These are phyloP conservation scores for Craniophora ligustri DNA, from an alignment of 2,888 invertebrate genomes.

Conservation along the genomic window DNA sequence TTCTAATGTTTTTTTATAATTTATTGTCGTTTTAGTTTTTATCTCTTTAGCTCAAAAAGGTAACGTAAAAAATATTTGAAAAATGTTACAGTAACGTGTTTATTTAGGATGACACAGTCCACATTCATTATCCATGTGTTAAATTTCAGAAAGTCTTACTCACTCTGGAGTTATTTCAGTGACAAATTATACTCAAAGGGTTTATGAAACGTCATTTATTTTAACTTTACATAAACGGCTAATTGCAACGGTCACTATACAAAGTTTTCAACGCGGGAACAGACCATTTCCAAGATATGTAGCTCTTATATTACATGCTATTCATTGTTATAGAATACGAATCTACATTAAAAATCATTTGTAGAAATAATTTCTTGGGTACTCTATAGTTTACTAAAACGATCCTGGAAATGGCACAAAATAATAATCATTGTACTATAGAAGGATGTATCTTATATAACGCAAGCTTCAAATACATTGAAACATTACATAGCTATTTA, in stretches of 20 bases:
- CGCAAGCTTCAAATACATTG: slow-evolving; percentile 40
- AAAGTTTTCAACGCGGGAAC: slow-evolving; percentile 43
- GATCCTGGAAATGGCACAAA: slow-evolving; percentile 43
- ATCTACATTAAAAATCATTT: slow-evolving; percentile 10
- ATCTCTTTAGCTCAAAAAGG: too few species aligned
- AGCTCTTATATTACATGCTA: slow-evolving; percentile 22
- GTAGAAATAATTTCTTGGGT: slow-evolving; percentile 26
- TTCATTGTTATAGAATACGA: slow-evolving; percentile 9
- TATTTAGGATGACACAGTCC: slow-evolving; percentile 14
- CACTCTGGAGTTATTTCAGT: slow-evolving; percentile 18
- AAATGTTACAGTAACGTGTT: too few species aligned
- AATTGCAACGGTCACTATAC: slow-evolving; percentile 73
- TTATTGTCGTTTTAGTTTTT: slow-evolving; percentile 8
- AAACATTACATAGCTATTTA: slow-evolving; percentile 59
- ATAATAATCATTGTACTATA: slow-evolving; percentile 37
- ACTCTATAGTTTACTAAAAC: slow-evolving; percentile 17
- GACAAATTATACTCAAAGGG: slow-evolving; percentile 46
- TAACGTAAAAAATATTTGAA: not conserved
- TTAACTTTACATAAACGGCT: slow-evolving; percentile 80
- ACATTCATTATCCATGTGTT: slow-evolving; percentile 36
- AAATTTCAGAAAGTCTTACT: slow-evolving; percentile 24
- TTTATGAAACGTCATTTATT: slow-evolving; percentile 78
- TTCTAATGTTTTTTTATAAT: not conserved
- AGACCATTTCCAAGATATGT: slow-evolving; percentile 55
- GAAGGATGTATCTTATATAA: slow-evolving; percentile 27